Evolutionary conservation across 2,888 invertebrate genomes (phyloP), one percentile per base, ranked within the genome.

Genomic region (Lingula anatina): DNA sequence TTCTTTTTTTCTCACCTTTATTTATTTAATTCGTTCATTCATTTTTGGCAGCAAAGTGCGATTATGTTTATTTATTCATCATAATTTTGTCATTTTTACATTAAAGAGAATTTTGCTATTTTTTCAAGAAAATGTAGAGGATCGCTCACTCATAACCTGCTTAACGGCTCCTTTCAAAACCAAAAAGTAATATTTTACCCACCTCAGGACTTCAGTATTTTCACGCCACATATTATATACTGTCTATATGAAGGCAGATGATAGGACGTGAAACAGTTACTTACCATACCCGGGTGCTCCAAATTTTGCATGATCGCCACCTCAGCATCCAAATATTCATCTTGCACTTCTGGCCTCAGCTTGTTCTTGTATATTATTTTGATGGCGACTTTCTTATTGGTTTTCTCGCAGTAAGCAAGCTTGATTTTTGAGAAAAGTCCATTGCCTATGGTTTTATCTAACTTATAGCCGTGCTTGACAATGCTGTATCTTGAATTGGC

Each of bases 261-360:
- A 25, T 15, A 2, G 43, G 15, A 20, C 25, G 35, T 12, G 15
- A 36, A 7, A 36, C 4, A 26, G 20, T 12, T 35, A 49, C 51
- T 54, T 47, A 59, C 59, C 44, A 59, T 37, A 7, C 50, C 50
- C 5, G 53, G 53, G 38, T 59, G 59, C 4, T 49, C 39, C 1
- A 59, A 21, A 27, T 39, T 37, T 26, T 51, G 55, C 21, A 55
- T 21, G 12, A 59, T 28, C 9, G 43, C 36, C 20, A 59, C 50
- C 44, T 59, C 56, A 27, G 56, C 31, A 0, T 50, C 48, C 7
- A 59, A 27, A 49, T 55, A 59, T 40, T 55, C 53, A 4, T 49
- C 35, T 20, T 46, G 18, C 15, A 46, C 42, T 35, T 47, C 49
- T 20, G 45, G 37, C 0, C 38, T 36, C 7, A 51, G 25, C 26